These are phyloP conservation scores for Neogobius melanostomus DNA, from an alignment of 2,113 vertebrate species.

Conservation along the genomic window DNA sequence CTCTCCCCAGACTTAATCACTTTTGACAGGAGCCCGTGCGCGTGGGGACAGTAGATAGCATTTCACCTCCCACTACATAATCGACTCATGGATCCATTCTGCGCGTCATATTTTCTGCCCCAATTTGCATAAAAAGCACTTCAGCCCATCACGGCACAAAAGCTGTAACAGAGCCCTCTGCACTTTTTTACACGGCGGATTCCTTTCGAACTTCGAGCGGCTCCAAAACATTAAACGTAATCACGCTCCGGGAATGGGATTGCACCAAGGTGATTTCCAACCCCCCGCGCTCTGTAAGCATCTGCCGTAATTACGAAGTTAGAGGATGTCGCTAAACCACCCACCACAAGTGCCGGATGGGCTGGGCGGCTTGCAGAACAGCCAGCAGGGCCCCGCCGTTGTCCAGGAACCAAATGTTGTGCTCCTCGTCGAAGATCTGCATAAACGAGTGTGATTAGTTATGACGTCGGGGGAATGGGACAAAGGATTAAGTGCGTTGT, in stretches of 20 bases:
- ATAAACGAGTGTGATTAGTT: constrained; percentile 9
- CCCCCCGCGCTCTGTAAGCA: constrained; percentile 23
- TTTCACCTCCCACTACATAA: constrained; percentile 62
- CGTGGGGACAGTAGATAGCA: constrained; percentile 58
- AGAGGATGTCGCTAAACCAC: constrained; percentile 13
- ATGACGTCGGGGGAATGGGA: not conserved
- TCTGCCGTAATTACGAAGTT: constrained; percentile 28
- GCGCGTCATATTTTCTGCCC: constrained; percentile 61
- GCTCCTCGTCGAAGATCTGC: constrained; percentile 94
- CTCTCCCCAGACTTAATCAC: constrained; percentile 65
- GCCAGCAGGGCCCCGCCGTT: constrained; percentile 93
- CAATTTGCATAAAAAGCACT: constrained; percentile 74
- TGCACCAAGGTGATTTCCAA: constrained; percentile 36
- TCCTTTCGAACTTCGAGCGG: constrained; percentile 50
- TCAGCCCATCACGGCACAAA: constrained; percentile 67
- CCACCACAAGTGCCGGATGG: constrained; percentile 90
- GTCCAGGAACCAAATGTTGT: constrained; percentile 95
- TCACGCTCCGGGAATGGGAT: constrained; percentile 41
- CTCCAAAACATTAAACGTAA: constrained; percentile 67
- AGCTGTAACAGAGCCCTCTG: constrained; percentile 55
- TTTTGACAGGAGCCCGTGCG: constrained; percentile 63
- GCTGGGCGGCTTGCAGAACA: constrained; percentile 85
- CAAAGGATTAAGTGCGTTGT: not conserved
- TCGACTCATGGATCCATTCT: constrained; percentile 60
- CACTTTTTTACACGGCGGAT: constrained; percentile 32